Percentiles rank a stretch among this genome's conserved stretches.
These are phyloP conservation scores for Drosophila ironensis DNA, from an alignment of 1,140 invertebrate genomes.

Conservation along the genomic window DNA sequence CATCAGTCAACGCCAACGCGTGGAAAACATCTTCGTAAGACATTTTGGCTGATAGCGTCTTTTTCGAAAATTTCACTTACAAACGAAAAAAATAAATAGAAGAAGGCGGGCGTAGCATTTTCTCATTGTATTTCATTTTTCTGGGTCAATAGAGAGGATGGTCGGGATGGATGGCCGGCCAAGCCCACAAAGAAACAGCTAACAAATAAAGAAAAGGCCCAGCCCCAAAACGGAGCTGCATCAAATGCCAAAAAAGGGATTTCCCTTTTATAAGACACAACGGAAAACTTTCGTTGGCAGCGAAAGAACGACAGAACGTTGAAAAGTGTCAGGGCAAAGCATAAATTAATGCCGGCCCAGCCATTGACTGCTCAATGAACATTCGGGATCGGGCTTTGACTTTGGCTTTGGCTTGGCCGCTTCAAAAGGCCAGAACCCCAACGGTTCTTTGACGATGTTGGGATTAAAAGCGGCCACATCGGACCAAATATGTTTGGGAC, in stretches of 20 bases:
- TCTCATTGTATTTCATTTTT: conserved; percentile 74
- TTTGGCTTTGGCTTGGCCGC: conserved; percentile 27
- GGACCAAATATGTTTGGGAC: conserved; percentile 45
- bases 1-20: conserved; percentile 45
- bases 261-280: conserved; percentile 63
- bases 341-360: no score
- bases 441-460: conserved; percentile 48
- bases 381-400: conserved; percentile 56
- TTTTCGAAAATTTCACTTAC: conserved; percentile 72
- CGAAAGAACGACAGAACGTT: conserved; percentile 37
- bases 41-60: conserved; percentile 40
- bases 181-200: conserved; percentile 44
- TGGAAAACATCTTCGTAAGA: conserved; percentile 39
- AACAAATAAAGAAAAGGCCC: conserved; percentile 34
- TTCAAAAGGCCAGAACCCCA: conserved; percentile 54
- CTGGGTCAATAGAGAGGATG: conserved; percentile 71
- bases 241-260: conserved; percentile 70
- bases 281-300: conserved; percentile 41
- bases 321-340: conserved; percentile 51
- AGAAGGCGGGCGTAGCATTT: conserved; percentile 65
- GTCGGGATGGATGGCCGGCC: conserved; percentile 34
- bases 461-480: conserved; percentile 4
- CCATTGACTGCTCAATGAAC: conserved; percentile 51
- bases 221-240: conserved; percentile 42
- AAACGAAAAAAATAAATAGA: conserved; percentile 18